phyloP scores from a whole-genome alignment of 2,113 vertebrate genomes.

The Solenodon paradoxus region DNA sequence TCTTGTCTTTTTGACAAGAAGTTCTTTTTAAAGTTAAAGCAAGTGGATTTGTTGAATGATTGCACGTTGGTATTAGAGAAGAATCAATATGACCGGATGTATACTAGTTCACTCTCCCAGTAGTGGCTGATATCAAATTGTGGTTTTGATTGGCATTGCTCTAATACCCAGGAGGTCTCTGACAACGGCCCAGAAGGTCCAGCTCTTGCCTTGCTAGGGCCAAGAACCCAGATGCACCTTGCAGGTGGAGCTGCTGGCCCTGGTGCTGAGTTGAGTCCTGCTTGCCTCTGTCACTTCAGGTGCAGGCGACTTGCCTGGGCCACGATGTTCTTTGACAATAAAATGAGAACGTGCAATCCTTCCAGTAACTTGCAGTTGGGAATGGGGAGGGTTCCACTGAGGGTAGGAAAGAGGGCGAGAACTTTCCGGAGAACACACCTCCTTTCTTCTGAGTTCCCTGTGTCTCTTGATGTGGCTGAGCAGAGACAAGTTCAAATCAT shows the following conservation, averaged over 20 bases:
- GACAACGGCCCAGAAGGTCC: rapidly evolving
- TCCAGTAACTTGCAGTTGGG: neutral
- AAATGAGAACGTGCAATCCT: neutral
- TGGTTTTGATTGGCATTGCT: too few relatives aligned
- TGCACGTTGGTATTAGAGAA: neutral
- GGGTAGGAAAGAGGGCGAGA: neutral
- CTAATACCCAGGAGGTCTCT: neutral
- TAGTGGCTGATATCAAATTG: too few relatives aligned
- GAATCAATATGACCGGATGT: neutral
- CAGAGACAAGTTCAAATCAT: neutral
- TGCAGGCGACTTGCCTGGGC: neutral
- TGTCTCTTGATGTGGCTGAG: neutral
- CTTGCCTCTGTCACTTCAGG: neutral
- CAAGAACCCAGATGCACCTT: too few relatives aligned
- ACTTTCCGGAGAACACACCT: neutral
- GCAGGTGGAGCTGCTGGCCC: neutral
- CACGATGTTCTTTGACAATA: neutral
- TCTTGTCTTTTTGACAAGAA: too few relatives aligned
- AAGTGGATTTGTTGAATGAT: neutral
- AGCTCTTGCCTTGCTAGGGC: neutral
- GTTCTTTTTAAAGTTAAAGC: neutral
- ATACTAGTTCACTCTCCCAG: too few relatives aligned
- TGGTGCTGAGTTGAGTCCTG: neutral
- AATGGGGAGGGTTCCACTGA: too few relatives aligned
- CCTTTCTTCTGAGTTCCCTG: too few relatives aligned